A percentile compares a stretch with the other conserved stretches of the same genome.
Evolutionary conservation across 2,113 vertebrate genomes (phyloP).

Genomic region (Leptodactylus fuscus): DNA sequence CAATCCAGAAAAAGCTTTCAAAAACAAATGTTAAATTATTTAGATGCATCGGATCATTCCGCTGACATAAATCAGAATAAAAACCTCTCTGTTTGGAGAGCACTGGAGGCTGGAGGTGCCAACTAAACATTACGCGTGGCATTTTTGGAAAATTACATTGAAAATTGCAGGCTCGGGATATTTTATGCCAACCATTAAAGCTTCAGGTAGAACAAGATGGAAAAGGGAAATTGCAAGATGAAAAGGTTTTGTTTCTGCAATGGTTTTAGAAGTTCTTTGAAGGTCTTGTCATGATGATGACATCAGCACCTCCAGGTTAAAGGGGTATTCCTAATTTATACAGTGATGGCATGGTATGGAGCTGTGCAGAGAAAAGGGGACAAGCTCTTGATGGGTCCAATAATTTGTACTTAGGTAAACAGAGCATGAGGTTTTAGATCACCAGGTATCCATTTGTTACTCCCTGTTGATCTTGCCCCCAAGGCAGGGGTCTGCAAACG

Average conservation of each 20-base stretch:
- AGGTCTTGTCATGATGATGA: not conserved
- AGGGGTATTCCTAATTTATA: not conserved
- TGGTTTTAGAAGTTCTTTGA: not conserved
- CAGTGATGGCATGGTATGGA: no score
- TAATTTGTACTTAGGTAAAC: no score
- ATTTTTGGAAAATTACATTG: constrained; percentile 39
- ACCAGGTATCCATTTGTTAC: no score
- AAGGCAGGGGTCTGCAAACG: no score
- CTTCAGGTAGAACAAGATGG: constrained; percentile 1
- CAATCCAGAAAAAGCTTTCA: constrained; percentile 31
- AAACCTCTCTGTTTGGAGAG: constrained; percentile 19
- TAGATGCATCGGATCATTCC: constrained; percentile 24
- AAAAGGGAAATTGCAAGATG: not conserved
- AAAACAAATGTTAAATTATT: constrained; percentile 46
- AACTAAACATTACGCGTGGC: constrained; percentile 42
- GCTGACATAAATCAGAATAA: constrained; percentile 42
- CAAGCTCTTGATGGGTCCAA: no score
- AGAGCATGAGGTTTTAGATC: no score
- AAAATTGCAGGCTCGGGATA: constrained; percentile 24
- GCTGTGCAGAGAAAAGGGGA: no score
- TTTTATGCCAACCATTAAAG: constrained; percentile 43
- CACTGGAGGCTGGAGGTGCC: constrained; percentile 6
- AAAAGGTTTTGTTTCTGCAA: not conserved
- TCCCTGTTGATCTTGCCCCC: no score
- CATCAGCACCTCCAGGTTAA: not conserved